Percentiles rank a stretch among this genome's conserved stretches.
Conservation (phyloP, 2,113 vertebrate genomes). For the Trematocara variabile region DNA sequence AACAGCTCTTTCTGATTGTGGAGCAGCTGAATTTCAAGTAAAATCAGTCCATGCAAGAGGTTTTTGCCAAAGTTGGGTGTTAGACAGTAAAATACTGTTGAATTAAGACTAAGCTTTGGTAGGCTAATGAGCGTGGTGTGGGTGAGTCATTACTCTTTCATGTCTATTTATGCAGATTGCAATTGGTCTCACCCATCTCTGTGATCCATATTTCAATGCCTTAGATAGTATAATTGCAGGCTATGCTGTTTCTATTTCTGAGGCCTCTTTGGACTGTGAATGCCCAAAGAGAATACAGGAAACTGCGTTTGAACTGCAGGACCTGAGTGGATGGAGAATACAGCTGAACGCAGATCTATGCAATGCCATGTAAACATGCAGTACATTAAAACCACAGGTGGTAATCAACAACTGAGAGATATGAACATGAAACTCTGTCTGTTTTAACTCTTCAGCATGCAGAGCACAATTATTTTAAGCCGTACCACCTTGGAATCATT, state of each 20-base stretch:
- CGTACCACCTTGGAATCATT: neutral
- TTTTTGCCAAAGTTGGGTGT: neutral
- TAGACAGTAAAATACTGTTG: neutral
- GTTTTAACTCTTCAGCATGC: neutral
- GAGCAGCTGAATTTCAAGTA: neutral
- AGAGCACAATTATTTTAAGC: neutral
- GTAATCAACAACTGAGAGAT: neutral
- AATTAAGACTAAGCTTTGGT: neutral
- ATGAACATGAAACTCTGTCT: neutral
- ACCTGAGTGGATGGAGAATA: neutral
- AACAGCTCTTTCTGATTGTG: neutral
- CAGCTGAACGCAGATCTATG: neutral
- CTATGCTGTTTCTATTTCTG: conserved; percentile 47
- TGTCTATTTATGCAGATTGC: conserved; percentile 47
- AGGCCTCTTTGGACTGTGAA: conserved; percentile 15
- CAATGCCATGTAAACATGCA: neutral
- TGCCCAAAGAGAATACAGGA: conserved; percentile 10
- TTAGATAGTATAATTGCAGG: conserved; percentile 53
- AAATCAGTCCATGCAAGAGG: neutral
- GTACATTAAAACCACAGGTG: neutral
- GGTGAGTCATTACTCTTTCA: conserved; percentile 37
- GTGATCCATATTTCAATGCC: conserved; percentile 34
- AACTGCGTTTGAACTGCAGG: conserved; percentile 1
- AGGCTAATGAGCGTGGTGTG: neutral
- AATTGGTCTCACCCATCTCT: conserved; percentile 22